These are phyloP conservation scores for Hydractinia echinata DNA, from an alignment of 30 jellyfish, hydroid and myxozoan species.

Conservation along the genomic window DNA sequence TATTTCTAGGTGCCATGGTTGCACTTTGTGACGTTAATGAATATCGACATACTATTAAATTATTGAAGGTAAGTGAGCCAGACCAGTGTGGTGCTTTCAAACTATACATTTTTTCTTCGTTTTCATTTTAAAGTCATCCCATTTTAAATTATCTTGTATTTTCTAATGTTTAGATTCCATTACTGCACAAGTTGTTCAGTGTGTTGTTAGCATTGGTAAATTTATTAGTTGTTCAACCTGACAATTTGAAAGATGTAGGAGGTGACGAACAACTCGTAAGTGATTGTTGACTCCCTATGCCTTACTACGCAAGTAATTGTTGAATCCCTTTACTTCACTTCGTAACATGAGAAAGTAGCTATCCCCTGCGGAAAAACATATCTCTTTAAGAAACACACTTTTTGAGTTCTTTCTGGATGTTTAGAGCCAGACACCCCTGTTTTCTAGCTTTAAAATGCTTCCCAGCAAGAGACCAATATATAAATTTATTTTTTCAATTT, in stretches of 20 bases:
- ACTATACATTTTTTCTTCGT: too few relatives aligned
- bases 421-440: too few relatives aligned
- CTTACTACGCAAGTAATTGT: background rate
- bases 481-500: too few relatives aligned
- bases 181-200: slow-evolving; percentile 65
- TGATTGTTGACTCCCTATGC: background rate
- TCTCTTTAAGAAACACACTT: too few relatives aligned
- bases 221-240: slow-evolving; percentile 87
- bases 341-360: background rate
- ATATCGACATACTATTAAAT: slow-evolving; percentile 77
- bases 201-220: slow-evolving; percentile 73
- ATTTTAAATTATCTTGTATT: too few relatives aligned
- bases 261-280: slow-evolving; percentile 86
- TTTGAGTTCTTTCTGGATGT: too few relatives aligned
- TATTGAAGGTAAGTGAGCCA: slow-evolving; percentile 45
- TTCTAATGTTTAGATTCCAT: slow-evolving; percentile 58
- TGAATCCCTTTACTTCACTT: background rate
- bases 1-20: slow-evolving; percentile 83
- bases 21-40: slow-evolving; percentile 95
- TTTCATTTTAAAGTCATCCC: background rate
- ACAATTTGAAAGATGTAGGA: slow-evolving; percentile 87
- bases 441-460: too few relatives aligned
- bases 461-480: too few relatives aligned
- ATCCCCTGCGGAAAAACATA: too few relatives aligned
- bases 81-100: too few relatives aligned